Base-by-base conservation (phyloP, 2,888 invertebrate species). In the Drosophila pseudotakahashii region DNA sequence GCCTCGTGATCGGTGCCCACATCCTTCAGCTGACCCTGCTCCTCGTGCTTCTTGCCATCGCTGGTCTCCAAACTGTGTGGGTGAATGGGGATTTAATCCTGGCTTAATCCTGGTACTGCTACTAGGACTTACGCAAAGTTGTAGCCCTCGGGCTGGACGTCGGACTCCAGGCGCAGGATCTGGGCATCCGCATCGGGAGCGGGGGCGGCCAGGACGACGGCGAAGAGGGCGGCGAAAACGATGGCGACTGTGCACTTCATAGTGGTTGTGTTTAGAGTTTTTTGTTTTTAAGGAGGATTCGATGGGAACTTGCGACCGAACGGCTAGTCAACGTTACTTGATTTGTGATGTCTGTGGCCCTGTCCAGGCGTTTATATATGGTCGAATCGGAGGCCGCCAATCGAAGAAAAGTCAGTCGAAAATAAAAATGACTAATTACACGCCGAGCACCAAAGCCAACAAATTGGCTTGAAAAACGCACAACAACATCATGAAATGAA, bases 91-190 rank as follows among this genome's bases (percentile, higher is more conserved):
- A 7, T 61, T 44, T 23, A 47, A 32, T 47, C 47, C 47, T 16
- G 39, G 32, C n/a, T 9, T 34, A 60, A 19, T 16, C 26, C 42
- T 19, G 10, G 13, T 2, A 4, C 23, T 1, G 26, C 7, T 19
- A 5, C 5, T 7, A 47, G 7, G 30, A 81, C 89, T 93, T 92
- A 94, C 94, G 92, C 93, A 77, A 94, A 95, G 75, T 92, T 93
- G 91, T 94, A 95, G 53, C 93, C 92, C 76, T 93, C 93, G 26
- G 93, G 88, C 64, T 88, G 93, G 73, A 95, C 95, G 89, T 95
- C 93, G 53, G 93, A 92, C 13, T 90, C 89, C 19, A 73, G 80
- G 37, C 83, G 89, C 11, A 91, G 42, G 50, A 90, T 85, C 55
- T 84, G 76, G 9, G 90, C 91, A 13, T 68, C 59, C 0, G 50